Base-by-base conservation (phyloP, 2,888 invertebrate species). In the Parnassius apollo region DNA sequence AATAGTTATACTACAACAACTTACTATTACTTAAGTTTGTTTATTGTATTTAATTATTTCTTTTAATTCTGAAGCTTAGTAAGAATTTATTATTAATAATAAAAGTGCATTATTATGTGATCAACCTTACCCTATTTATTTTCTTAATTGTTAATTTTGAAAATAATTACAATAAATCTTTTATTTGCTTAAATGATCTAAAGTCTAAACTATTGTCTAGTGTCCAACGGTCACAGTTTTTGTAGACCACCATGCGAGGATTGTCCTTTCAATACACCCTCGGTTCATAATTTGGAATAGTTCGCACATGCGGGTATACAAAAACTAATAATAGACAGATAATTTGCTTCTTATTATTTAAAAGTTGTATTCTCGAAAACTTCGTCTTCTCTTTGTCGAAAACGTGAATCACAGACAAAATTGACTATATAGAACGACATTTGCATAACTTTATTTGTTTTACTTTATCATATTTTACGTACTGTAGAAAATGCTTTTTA, bases 291-390 rank as follows among this genome's bases (percentile, higher is more conserved):
- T 71, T 71, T 66, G 71, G 69, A 76, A 78, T 77, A 75, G 69
- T 68, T 66, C 65, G 73, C 87, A 85, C 71, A 88, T 90, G 88
- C 89, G 89, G 89, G 71, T 18, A 45, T 65, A 66, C 71, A 73
- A 71, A 69, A 68, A 61, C 62, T 62, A 68, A 66, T 69, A 66
- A 60, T 55, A 18, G 62, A 59, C 18, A 54, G 18, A 18, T 12
- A 13, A 22, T 52, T 44, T 44, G 45, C 50, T 55, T 11, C 45
- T 42, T 42, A 49, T 42, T 57, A 22, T 11, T 49, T 48, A 48
- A 8, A 25, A 25, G 13, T 18, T 18, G 1, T 48, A n/a, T 9
- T 11, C 55, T 18, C 11, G 35, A 12, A 11, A 25, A 13, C 50
- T n/a, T 10, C 12, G 2, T 12, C 9, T 46, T 9, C 8, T 12